Percentiles rank a stretch among this genome's conserved stretches.
Evolutionary conservation across 2,797 vertebrate species (phyloP).

Genomic region (Miichthys miiuy): DNA sequence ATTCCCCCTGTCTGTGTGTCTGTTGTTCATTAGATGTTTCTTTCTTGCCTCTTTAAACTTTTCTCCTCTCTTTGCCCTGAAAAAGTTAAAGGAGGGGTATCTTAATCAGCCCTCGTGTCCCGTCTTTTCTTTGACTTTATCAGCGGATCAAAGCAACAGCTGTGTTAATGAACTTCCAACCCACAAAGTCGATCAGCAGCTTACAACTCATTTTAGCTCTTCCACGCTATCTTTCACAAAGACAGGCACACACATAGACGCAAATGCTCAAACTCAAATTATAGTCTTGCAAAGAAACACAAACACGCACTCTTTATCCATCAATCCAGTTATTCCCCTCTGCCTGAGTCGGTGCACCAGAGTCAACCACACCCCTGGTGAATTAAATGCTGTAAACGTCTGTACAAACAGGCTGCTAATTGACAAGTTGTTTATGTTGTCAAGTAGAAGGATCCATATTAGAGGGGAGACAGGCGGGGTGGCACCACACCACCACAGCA

Average conservation of each 20-base stretch:
- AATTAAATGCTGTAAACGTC: constrained; percentile 67
- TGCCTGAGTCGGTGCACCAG: constrained; percentile 9
- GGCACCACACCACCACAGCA: constrained; percentile 59
- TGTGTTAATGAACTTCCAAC: constrained; percentile 77
- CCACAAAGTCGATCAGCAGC: constrained; percentile 66
- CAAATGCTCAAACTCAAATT: constrained; percentile 38
- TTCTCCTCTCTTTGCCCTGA: constrained; percentile 7
- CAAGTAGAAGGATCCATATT: constrained; percentile 63
- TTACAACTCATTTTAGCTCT: constrained; percentile 45
- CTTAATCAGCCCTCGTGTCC: constrained; percentile 40
- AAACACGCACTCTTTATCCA: constrained; percentile 43
- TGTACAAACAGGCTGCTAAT: constrained; percentile 78
- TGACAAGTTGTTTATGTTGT: constrained; percentile 76
- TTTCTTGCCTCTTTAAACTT: constrained; percentile 37
- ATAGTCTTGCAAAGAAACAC: constrained; percentile 22
- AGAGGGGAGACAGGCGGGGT: constrained; percentile 43
- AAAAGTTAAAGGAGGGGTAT: constrained; percentile 35
- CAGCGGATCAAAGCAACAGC: constrained; percentile 56
- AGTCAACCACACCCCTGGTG: constrained; percentile 46
- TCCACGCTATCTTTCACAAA: background rate
- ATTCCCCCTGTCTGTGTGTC: constrained; percentile 23
- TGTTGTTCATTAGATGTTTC: constrained; percentile 39
- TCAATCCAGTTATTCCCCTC: constrained; percentile 32
- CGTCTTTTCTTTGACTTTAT: constrained; percentile 46
- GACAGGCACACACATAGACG: background rate